Percentiles rank a stretch among this genome's conserved stretches.
Evolutionary conservation across 1,140 invertebrate species (phyloP).

Genomic region (Drosophila novamexicana): DNA sequence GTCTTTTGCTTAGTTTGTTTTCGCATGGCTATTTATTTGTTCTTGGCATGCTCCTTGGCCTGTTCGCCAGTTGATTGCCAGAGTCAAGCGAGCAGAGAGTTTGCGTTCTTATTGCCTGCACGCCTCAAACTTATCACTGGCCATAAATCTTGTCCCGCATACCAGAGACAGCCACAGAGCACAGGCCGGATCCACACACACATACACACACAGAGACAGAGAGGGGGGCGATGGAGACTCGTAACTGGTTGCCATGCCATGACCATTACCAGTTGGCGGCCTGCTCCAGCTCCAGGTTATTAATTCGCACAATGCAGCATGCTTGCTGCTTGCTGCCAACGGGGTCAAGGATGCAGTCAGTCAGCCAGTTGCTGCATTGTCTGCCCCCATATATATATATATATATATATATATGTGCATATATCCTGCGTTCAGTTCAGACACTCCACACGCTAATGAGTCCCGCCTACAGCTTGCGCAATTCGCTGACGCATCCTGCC

Average conservation of each 20-base stretch:
- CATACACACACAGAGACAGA: neutral
- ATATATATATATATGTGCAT: neutral
- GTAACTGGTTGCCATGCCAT: constrained; percentile 73
- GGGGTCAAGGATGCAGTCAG: constrained; percentile 71
- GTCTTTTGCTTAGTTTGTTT: constrained; percentile 29
- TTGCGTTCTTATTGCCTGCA: constrained; percentile 74
- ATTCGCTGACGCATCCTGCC: constrained; percentile 41
- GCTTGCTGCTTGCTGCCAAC: constrained; percentile 36
- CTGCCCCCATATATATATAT: constrained; percentile 23
- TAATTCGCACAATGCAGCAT: constrained; percentile 57
- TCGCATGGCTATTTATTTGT: constrained; percentile 71
- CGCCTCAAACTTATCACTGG: constrained; percentile 79
- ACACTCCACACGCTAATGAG: constrained; percentile 58
- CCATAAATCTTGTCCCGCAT: constrained; percentile 72
- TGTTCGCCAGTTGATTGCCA: constrained; percentile 54
- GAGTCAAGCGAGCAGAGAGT: constrained; percentile 26
- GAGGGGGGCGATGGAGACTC: constrained; percentile 8
- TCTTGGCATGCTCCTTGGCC: constrained; percentile 72
- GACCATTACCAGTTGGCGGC: constrained; percentile 69
- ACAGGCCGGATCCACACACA: constrained; percentile 51
- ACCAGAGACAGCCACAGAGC: constrained; percentile 51
- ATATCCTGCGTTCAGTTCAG: constrained; percentile 22
- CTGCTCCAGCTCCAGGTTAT: constrained; percentile 61
- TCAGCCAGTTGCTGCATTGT: neutral
- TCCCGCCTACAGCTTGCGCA: constrained; percentile 47